Evolutionary conservation across 2,797 vertebrate species (phyloP).

Genomic region (Sebastes nivosus): DNA sequence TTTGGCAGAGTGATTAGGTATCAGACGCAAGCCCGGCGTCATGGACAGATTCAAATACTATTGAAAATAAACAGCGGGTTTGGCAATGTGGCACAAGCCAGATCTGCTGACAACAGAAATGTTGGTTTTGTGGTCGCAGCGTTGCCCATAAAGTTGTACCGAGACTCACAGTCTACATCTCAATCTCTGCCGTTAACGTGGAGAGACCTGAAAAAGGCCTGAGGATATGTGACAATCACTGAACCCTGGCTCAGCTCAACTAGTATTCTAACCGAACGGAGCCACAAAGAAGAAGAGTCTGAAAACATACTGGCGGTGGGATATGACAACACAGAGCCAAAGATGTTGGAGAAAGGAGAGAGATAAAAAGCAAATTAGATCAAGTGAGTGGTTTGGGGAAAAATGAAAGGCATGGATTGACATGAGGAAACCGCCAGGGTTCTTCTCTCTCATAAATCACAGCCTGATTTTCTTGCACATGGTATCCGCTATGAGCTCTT

Average conservation of each 20-base stretch:
- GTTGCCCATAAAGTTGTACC: slow-evolving; percentile 11
- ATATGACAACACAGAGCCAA: slow-evolving; percentile 11
- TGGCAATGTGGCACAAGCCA: slow-evolving; percentile 36
- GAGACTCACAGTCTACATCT: slow-evolving; percentile 45
- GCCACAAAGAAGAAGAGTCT: slow-evolving; percentile 31
- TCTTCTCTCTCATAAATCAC: slow-evolving; percentile 8
- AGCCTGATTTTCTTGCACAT: neutral
- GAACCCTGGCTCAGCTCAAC: slow-evolving; percentile 31
- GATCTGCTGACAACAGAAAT: slow-evolving; percentile 61
- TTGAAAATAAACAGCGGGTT: slow-evolving; percentile 57
- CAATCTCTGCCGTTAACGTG: slow-evolving; percentile 28
- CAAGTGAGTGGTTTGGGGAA: slow-evolving; percentile 15
- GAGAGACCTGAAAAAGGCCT: slow-evolving; percentile 24
- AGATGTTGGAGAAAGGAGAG: slow-evolving; percentile 10
- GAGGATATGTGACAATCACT: slow-evolving; percentile 32
- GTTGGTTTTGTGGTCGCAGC: slow-evolving; percentile 49
- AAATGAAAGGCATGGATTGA: slow-evolving; percentile 16
- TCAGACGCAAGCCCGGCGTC: slow-evolving; percentile 32
- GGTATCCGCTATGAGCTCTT: slow-evolving; percentile 12
- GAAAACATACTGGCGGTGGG: slow-evolving; percentile 34
- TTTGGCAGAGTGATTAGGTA: slow-evolving; percentile 29
- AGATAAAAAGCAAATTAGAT: slow-evolving; percentile 45
- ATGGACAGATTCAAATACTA: slow-evolving; percentile 30
- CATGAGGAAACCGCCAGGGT: neutral
- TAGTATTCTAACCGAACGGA: slow-evolving; percentile 28